phyloP scores from a whole-genome alignment of 2,888 invertebrate genomes.

The Crocallis elinguaria region DNA sequence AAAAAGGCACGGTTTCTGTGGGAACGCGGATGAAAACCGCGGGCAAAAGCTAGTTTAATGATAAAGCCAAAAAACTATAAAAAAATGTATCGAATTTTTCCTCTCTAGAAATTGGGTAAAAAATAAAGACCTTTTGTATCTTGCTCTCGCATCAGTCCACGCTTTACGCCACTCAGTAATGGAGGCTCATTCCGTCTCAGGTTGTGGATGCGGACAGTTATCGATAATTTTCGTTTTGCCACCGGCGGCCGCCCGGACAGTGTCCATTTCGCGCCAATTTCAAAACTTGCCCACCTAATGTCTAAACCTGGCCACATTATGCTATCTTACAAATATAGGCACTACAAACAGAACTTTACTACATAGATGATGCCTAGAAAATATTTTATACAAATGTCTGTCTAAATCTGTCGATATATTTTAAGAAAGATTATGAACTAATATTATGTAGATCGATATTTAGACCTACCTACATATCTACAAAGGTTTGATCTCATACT shows the following conservation, averaged over 20 bases:
- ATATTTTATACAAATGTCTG: too few relatives aligned
- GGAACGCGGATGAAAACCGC: too few relatives aligned
- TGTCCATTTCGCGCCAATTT: conserved; percentile 45
- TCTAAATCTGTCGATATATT: too few relatives aligned
- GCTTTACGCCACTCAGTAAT: conserved; percentile 30
- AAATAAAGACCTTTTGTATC: not conserved
- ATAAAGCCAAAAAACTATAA: too few relatives aligned
- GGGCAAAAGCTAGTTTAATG: too few relatives aligned
- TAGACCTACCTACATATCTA: too few relatives aligned
- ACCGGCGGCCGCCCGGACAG: conserved; percentile 42
- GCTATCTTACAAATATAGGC: not conserved
- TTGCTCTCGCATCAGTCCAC: conserved; percentile 36
- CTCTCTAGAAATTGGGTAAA: not conserved
- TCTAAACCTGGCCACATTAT: not conserved
- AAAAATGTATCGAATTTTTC: not conserved
- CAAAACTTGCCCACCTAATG: conserved; percentile 34
- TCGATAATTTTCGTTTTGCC: conserved; percentile 53
- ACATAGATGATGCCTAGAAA: too few relatives aligned
- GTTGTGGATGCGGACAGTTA: conserved; percentile 53
- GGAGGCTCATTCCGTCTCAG: conserved; percentile 62
- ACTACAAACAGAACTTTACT: too few relatives aligned
- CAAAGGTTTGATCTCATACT: too few relatives aligned
- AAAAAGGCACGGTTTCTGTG: too few relatives aligned
- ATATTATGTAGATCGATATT: too few relatives aligned
- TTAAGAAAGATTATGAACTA: too few relatives aligned